Base-by-base conservation (phyloP, 2,888 invertebrate species). In the Lamellibrachia satsuma region DNA sequence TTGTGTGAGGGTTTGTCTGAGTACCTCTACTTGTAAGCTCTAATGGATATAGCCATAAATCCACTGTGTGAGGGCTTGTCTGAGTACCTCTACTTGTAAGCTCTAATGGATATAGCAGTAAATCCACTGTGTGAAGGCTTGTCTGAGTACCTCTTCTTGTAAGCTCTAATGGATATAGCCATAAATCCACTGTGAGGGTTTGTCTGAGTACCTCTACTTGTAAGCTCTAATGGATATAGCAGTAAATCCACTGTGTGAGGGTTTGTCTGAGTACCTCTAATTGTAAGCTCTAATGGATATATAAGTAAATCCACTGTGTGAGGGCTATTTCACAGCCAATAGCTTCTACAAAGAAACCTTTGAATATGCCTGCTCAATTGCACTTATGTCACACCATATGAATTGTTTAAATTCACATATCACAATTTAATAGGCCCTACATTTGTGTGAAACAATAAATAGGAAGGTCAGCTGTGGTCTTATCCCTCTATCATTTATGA, bases 271-370 rank as follows among this genome's bases (percentile, higher is more conserved):
- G 1, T 39, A 1, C 39, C 0, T 1, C 39, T 1, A 39, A 0
- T 0, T 39, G 39, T 0, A 39, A 39, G 1, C 1, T 39, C 39
- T 1, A 0, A 39, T 39, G 1, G 1, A 39, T 39, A 0, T 1
- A 0, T 39, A 0, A 0, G 39, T 1, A 0, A 0, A 1, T 39
- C 1, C 0, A 39, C 0, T 1, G 0, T 1, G 0, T 0, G 1
- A 39, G 1, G 1, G 1, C 0, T 39, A 1, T n/a, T n/a, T n/a
- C 39, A 39, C 39, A 39, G 39, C 39, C 39, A 39, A 39, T 39
- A 39, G 39, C 39, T 39, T 39, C 39, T 39, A 39, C 39, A 39
- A 39, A 39, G 39, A 39, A 39, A 39, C 39, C 39, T 39, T 39
- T 39, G 39, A 39, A 39, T 39, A 39, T 39, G 39, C 39, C 0